A percentile compares a stretch with the other conserved stretches of the same genome.
Conservation (phyloP, 1,140 invertebrate species). For the Hycleus cichorii region DNA sequence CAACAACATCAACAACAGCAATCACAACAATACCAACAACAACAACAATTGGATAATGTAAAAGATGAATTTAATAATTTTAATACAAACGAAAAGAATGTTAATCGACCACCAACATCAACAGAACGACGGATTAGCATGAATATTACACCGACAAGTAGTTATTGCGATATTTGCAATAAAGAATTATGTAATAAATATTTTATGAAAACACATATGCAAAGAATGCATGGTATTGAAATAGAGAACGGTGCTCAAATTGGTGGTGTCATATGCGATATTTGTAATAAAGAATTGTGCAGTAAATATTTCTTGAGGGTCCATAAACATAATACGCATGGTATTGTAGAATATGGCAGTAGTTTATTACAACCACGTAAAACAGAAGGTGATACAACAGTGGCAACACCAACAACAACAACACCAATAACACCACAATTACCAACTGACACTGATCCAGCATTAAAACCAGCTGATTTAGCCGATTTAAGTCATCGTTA, state of each 20-base stretch:
- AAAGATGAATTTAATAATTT: conserved; percentile 27
- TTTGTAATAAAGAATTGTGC: conserved; percentile 95
- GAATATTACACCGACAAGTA: conserved; percentile 60
- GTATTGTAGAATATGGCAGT: conserved; percentile 70
- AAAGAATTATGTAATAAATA: conserved; percentile 99
- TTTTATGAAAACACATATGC: conserved; percentile 99
- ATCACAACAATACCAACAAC: conserved; percentile 19
- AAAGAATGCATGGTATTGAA: conserved; percentile 97
- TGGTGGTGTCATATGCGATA: conserved; percentile 89
- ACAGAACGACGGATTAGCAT: conserved; percentile 33
- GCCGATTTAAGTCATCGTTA: conserved; percentile 55
- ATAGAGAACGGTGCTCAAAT: conserved; percentile 86
- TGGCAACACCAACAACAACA: conserved; percentile 32
- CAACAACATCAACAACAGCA: conserved; percentile 13
- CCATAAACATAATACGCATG: conserved; percentile 97
- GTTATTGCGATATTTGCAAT: conserved; percentile 98
- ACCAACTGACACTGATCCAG: conserved; percentile 42
- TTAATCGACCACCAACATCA: conserved; percentile 22
- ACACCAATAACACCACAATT: background rate
- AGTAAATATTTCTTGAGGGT: conserved; percentile 96
- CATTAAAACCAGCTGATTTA: conserved; percentile 47
- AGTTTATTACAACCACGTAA: conserved; percentile 46
- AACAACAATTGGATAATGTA: conserved; percentile 15
- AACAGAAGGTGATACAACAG: conserved; percentile 37
- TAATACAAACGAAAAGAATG: conserved; percentile 14